Evolutionary conservation across 1,140 invertebrate genomes (phyloP), one percentile per base, ranked within the genome.

Genomic region (Orius insidiosus): DNA sequence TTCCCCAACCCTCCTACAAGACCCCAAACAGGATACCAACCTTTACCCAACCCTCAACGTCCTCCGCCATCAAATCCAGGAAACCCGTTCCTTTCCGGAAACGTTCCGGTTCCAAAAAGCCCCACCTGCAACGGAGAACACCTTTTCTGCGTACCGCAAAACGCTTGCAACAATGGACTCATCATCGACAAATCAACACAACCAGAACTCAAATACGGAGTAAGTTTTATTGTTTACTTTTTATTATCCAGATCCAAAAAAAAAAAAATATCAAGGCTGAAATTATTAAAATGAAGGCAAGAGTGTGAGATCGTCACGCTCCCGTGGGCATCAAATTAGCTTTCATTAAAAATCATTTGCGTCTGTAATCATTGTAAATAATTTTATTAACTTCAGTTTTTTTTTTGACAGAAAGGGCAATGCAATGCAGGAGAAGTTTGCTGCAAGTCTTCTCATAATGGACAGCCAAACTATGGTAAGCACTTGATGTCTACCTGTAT

Each of bases 401-500:
- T 16, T 14, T 36, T 34, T 2, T 45, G 45, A 8, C 33, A 50
- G 49, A 45, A 45, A 34, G 49, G 49, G 7, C 44, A 45, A 39
- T 50, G 49, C 39, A 8, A 3, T 14, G 5, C 30, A 14, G 45
- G 39, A 13, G 16, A 50, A 18, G 45, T 43, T 11, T 50, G 49
- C 34, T 50, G 49, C 24, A 40, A 46, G 36, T 13, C 19, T 15
- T 3, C 34, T 19, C 11, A n/a, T n/a, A 33, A n/a, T n/a, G 85
- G 1, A 80, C 24, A 50, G 14, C 30, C 19, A 8, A 10, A 34
- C 8, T 19, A 15, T n/a, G 19, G 46, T 42, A 34, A 16, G 14
- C 76, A 46, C 24, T 9, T 8, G 19, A 42, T 15, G 9, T 32
- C 16, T 10, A 2, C 37, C 10, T 19, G 79, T 82, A 64, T 75